phyloP scores from a whole-genome alignment of 2,888 invertebrate genomes.

The Sesamia inferens region DNA sequence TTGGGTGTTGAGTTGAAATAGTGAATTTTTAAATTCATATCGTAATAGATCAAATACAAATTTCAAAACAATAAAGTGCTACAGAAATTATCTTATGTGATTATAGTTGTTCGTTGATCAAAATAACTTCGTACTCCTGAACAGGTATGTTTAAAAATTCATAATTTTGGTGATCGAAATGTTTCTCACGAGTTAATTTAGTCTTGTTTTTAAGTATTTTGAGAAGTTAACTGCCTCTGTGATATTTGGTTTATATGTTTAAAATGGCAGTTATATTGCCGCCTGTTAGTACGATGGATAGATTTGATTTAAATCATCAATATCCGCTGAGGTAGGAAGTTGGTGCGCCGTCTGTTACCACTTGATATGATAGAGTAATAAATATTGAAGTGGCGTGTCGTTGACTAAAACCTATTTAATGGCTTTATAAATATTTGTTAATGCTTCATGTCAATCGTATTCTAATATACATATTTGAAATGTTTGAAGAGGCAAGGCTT shows the following conservation, averaged over 20 bases:
- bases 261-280: constrained; percentile 18
- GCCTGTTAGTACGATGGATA: constrained; percentile 48
- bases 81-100: constrained; percentile 23
- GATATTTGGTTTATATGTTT: constrained; percentile 13
- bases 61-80: constrained; percentile 27
- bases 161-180: constrained; percentile 44
- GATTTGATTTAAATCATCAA: constrained; percentile 73
- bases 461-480: not conserved
- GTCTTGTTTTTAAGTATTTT: constrained; percentile 47
- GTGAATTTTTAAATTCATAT: constrained; percentile 50
- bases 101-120: constrained; percentile 25
- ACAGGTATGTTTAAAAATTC: constrained; percentile 55
- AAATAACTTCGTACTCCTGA: constrained; percentile 11
- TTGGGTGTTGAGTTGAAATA: constrained; percentile 46
- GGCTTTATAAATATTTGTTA: constrained; percentile 30
- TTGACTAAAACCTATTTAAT: constrained; percentile 28
- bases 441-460: constrained; percentile 6
- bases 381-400: constrained; percentile 52
- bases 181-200: constrained; percentile 47
- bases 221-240: constrained; percentile 17
- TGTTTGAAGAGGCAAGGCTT: not conserved
- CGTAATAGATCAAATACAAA: constrained; percentile 27
- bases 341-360: constrained; percentile 46
- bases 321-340: constrained; percentile 69
- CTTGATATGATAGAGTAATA: constrained; percentile 52